Conservation (phyloP, 2,888 invertebrate species). For the Neocrepidodera transversa region DNA sequence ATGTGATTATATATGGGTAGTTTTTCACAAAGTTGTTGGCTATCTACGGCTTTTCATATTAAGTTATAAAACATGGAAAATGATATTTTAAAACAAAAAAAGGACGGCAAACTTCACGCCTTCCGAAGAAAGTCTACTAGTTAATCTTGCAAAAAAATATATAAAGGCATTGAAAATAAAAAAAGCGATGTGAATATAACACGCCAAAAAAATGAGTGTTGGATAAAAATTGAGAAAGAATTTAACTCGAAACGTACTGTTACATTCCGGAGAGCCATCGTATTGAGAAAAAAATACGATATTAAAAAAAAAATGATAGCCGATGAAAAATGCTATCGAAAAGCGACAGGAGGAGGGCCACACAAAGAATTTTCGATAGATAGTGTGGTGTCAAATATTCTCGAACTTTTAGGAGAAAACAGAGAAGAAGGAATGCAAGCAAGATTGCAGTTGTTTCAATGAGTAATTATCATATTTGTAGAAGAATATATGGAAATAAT, state of each 20-base stretch:
- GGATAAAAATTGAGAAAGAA: background rate
- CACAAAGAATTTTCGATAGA: background rate
- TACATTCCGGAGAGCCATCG: background rate
- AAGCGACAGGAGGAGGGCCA: background rate
- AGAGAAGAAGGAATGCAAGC: background rate
- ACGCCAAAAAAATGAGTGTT: background rate
- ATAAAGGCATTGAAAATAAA: no score
- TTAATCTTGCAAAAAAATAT: no score
- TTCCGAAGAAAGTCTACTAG: no score
- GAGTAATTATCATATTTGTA: background rate
- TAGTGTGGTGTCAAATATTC: background rate
- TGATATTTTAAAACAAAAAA: no score
- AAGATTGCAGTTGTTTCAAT: background rate
- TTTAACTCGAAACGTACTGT: slow-evolving; percentile 3
- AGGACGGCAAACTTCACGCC: no score
- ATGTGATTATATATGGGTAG: no score
- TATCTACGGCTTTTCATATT: no score
- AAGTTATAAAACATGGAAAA: no score
- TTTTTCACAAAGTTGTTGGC: no score
- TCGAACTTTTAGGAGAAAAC: background rate
- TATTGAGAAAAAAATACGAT: background rate
- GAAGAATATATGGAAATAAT: slow-evolving; percentile 3
- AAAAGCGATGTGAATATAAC: no score
- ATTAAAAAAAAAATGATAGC: background rate
- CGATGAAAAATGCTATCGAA: slow-evolving; percentile 2